Evolutionary conservation across 1,140 invertebrate genomes (phyloP), one percentile per base, ranked within the genome.

Genomic region (Atta colombica): DNA sequence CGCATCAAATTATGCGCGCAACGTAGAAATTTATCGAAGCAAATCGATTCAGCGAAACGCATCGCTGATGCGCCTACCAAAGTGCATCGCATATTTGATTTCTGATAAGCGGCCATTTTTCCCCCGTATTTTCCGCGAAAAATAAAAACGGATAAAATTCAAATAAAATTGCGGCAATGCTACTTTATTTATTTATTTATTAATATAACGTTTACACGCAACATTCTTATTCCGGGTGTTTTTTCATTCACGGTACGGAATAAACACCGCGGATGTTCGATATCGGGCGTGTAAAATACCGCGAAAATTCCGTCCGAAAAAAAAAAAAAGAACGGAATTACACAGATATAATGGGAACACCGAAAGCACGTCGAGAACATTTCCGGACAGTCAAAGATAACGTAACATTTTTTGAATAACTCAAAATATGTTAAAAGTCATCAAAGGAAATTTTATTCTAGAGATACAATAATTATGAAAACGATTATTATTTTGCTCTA

Each of bases 21-120:
- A 39, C 55, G 55, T 75, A 75, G 39, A 84, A 84, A 84, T 63
- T 84, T 51, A 84, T 84, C 69, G 80, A 84, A 75, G 69, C 69
- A 74, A 84, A 84, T 84, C 80, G 80, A 84, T 84, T 84, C 80
- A 51, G 69, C 80, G 58, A 84, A 84, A 84, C 69, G 80, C 69
- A 74, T 84, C 80, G 80, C 39, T 71, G 77, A 74, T 71, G 55
- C 69, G 55, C 69, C 55, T 60, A 84, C 58, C 45, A 75, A 82
- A 84, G 80, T 75, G 80, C 80, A 51, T 75, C 55, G 80, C 69
- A 75, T 75, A 75, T 74, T 84, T 74, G 80, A 84, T 84, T 84
- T 58, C 39, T 61, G 55, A 74, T 84, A 61, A 75, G 60, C 69
- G 68, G 53, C 68, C 65, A 39, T 61, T 82, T 74, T 82, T 49